Percentiles rank a stretch among this genome's conserved stretches.
Conservation (phyloP, 2,888 invertebrate species). For the Cacoxenus indagator region DNA sequence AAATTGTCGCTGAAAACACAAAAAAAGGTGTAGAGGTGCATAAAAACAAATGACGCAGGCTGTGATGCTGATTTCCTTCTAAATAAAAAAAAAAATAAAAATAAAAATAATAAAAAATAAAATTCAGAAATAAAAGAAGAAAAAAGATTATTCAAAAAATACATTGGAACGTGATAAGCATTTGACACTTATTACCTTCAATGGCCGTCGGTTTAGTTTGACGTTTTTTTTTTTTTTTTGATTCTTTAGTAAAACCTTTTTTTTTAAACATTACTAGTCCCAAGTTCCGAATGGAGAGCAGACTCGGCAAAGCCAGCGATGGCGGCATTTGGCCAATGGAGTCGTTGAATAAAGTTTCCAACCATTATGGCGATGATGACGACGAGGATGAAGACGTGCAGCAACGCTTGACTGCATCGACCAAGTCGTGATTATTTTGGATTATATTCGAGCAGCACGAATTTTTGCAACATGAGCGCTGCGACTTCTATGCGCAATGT, state of each 20-base stretch:
- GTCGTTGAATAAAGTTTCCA: not conserved
- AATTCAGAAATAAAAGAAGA: not conserved
- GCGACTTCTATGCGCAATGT: slow-evolving; percentile 25
- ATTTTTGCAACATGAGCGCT: slow-evolving; percentile 34
- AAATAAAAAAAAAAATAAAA: not conserved
- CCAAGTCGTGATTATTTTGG: slow-evolving; percentile 66
- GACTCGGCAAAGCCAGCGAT: not conserved
- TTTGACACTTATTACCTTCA: slow-evolving; percentile 58
- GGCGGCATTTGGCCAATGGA: not conserved
- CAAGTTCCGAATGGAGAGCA: not conserved
- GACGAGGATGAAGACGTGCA: not conserved
- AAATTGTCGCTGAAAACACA: not conserved
- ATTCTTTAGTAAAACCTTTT: no score
- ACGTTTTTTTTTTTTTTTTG: no score
- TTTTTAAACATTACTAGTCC: no score
- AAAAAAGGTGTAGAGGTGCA: not conserved
- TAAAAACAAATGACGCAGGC: not conserved
- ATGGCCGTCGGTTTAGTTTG: slow-evolving; percentile 15
- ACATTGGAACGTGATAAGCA: slow-evolving; percentile 59
- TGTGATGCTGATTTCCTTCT: not conserved
- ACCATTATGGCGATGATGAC: not conserved
- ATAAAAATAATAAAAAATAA: not conserved
- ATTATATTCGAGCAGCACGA: slow-evolving; percentile 65
- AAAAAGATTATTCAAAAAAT: slow-evolving; percentile 13
- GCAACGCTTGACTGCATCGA: slow-evolving; percentile 4